Evolutionary conservation across 2,797 vertebrate species (phyloP).

Genomic region (Nyctibius grandis): DNA sequence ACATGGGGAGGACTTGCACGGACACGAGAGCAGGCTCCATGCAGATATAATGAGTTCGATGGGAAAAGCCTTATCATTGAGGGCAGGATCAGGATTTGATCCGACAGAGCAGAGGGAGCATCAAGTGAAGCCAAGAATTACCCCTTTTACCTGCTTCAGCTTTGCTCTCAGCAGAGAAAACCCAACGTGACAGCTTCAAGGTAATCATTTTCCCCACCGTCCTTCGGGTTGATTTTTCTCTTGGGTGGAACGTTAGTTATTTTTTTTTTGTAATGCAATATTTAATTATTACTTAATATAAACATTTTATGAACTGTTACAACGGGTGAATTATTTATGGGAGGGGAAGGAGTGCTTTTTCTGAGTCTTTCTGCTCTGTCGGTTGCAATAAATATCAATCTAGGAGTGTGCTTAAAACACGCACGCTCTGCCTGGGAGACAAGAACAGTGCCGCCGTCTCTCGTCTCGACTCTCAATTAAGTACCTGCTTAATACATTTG

Average conservation of each 20-base stretch:
- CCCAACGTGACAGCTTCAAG: neutral
- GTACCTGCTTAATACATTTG: neutral
- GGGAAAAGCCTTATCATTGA: accelerated
- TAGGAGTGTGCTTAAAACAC: neutral
- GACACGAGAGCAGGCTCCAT: neutral
- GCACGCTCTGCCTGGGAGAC: neutral
- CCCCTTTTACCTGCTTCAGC: neutral
- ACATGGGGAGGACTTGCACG: accelerated
- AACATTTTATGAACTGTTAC: slow-evolving; percentile 45
- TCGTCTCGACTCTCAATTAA: neutral
- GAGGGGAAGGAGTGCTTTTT: neutral
- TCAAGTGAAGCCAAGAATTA: neutral
- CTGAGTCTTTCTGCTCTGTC: neutral
- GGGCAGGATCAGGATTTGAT: neutral
- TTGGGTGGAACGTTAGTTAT: neutral
- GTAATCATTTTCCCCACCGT: neutral
- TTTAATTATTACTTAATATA: slow-evolving; percentile 38
- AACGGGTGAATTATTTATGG: slow-evolving; percentile 41
- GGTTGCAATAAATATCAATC: neutral
- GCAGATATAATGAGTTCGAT: neutral
- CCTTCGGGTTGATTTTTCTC: neutral
- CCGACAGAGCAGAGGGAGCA: neutral
- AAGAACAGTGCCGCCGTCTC: neutral
- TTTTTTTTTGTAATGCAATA: neutral
- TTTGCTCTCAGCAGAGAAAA: neutral